Evolutionary conservation across 2,113 vertebrate genomes (phyloP).

Genomic region (Daubentonia madagascariensis): DNA sequence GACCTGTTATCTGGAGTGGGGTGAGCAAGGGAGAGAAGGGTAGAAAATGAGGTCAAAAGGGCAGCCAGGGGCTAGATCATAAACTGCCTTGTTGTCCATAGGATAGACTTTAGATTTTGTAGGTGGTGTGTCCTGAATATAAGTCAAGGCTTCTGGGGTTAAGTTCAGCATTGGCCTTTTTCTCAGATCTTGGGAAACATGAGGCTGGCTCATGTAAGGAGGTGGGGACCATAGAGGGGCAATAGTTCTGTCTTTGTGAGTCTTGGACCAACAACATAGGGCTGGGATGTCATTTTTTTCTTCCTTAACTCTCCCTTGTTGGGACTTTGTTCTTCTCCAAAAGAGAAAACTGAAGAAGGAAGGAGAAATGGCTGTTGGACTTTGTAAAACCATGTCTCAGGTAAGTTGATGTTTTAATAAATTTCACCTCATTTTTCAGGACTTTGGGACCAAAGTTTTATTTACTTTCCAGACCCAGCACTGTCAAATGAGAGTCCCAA

Average conservation of each 20-base stretch:
- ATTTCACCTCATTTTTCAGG: background rate
- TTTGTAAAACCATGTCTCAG: conserved; percentile 48
- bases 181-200: background rate
- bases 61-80: background rate
- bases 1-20: background rate
- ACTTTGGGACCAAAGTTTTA: background rate
- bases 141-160: background rate
- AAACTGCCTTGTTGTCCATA: background rate
- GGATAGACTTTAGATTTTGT: background rate
- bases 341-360: conserved; percentile 45
- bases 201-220: background rate
- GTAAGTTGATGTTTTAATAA: conserved; percentile 30
- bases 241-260: background rate
- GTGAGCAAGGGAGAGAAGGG: background rate
- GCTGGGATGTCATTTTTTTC: background rate
- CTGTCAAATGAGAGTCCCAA: too few relatives aligned
- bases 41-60: background rate
- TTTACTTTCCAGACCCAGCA: too few relatives aligned
- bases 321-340: conserved; percentile 13
- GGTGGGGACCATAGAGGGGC: background rate
- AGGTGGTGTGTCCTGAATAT: background rate
- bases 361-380: conserved; percentile 56
- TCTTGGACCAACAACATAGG: background rate
- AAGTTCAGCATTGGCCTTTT: background rate
- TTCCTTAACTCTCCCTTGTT: background rate